Conservation (phyloP, 2,113 vertebrate genomes). For the Platysteira castanea region DNA sequence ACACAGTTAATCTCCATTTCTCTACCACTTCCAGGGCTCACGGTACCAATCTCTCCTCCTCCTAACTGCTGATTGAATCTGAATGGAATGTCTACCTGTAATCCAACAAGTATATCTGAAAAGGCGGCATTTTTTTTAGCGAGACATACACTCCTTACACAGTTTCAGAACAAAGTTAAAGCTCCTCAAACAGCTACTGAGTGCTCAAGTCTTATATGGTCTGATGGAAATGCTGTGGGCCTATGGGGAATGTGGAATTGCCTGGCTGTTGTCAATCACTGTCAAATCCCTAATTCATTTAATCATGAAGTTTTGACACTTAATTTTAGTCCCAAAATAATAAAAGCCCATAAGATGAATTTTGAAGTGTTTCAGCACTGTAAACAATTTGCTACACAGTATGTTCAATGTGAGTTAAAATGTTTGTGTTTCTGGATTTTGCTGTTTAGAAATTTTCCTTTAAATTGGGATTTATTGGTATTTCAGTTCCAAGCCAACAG, state of each 20-base stretch:
- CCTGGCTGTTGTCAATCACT: not conserved
- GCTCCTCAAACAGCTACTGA: not conserved
- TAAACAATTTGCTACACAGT: not conserved
- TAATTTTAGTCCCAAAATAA: not conserved
- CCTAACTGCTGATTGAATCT: not conserved
- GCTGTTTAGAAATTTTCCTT: slow-evolving; percentile 49
- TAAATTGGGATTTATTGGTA: slow-evolving; percentile 33
- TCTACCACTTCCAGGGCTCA: not conserved
- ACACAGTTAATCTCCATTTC: not conserved
- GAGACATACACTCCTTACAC: not conserved
- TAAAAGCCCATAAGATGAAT: not conserved
- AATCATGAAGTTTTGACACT: not conserved
- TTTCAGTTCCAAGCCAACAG: slow-evolving; percentile 34
- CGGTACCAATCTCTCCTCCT: not conserved
- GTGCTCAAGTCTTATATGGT: not conserved
- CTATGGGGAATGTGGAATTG: not conserved
- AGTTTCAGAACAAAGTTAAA: not conserved
- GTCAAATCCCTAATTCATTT: not conserved
- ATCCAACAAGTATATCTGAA: not conserved
- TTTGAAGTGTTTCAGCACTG: not conserved
- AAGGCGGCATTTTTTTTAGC: not conserved
- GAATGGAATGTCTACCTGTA: not conserved
- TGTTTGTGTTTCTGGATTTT: slow-evolving; percentile 26
- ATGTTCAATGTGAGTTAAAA: slow-evolving; percentile 1
- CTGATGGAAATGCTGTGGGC: not conserved